Conservation (phyloP, 1,140 invertebrate genomes). For the Hylaeus volcanicus region DNA sequence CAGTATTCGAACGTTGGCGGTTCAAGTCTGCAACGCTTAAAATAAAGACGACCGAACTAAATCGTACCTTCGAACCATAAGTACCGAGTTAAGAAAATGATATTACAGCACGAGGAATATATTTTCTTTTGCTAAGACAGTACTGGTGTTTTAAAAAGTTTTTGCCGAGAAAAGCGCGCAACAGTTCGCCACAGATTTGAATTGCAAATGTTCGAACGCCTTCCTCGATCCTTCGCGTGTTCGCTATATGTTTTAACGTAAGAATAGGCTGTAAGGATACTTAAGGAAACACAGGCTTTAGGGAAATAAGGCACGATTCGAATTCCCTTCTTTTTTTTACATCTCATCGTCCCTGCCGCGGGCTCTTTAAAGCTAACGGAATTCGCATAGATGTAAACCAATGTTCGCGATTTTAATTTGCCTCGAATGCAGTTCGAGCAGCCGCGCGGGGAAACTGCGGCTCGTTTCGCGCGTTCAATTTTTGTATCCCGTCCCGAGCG, state of each 20-base stretch:
- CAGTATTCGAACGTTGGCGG: not conserved
- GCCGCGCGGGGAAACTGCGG: no score
- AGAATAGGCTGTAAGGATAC: conserved; percentile 18
- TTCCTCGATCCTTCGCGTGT: not conserved
- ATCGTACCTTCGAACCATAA: no score
- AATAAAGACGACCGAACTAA: no score
- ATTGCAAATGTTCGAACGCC: not conserved
- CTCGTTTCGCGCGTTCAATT: not conserved
- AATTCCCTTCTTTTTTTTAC: not conserved
- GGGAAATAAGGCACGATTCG: conserved; percentile 1
- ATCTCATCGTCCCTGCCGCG: not conserved
- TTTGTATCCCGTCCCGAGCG: not conserved
- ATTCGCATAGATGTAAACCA: not conserved
- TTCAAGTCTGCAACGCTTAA: no score
- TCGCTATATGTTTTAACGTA: conserved; percentile 2
- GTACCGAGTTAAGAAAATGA: no score
- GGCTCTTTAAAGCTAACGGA: not conserved
- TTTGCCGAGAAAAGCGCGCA: no score
- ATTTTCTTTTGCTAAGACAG: no score
- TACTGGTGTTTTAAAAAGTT: no score
- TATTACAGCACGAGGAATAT: no score
- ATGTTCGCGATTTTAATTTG: not conserved
- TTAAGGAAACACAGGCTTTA: conserved; percentile 10
- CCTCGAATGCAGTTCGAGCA: not conserved
- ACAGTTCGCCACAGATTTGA: no score